A percentile compares a stretch with the other conserved stretches of the same genome.
These are phyloP conservation scores for Pavo muticus DNA, from an alignment of 2,113 vertebrate genomes.

Conservation along the genomic window DNA sequence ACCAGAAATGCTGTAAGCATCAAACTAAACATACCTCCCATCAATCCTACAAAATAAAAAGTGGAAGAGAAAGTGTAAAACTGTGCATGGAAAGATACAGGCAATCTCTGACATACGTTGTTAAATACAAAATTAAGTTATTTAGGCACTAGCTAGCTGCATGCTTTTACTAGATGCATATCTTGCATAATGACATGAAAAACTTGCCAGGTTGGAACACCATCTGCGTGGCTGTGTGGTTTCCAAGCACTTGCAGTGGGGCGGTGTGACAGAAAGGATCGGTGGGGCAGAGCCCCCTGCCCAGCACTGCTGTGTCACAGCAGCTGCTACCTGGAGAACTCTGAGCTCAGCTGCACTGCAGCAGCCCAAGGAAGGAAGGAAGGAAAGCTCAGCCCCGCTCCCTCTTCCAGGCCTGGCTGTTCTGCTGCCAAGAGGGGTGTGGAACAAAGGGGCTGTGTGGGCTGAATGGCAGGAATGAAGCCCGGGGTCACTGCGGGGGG, in stretches of 20 bases:
- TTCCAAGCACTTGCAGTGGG: neutral
- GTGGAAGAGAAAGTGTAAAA: neutral
- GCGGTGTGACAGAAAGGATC: conserved; percentile 34
- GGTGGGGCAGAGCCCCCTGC: conserved; percentile 24
- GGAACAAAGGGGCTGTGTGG: neutral
- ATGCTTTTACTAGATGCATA: neutral
- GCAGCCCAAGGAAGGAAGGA: neutral
- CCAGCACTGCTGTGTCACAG: neutral
- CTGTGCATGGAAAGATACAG: neutral
- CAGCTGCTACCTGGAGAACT: neutral
- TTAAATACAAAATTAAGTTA: neutral
- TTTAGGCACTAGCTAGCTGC: neutral
- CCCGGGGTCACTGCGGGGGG: neutral
- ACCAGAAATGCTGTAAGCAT: neutral
- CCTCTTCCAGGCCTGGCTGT: neutral
- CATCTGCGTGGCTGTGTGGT: neutral
- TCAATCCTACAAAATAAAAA: neutral
- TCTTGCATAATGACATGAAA: neutral
- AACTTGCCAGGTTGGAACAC: neutral
- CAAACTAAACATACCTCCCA: neutral
- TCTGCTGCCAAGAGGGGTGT: neutral
- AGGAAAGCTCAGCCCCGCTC: neutral
- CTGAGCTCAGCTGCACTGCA: conserved; percentile 53
- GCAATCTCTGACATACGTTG: neutral
- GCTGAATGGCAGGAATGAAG: neutral